phyloP scores from a whole-genome alignment of 2,113 vertebrate genomes.

The Bolborhynchus lineola region DNA sequence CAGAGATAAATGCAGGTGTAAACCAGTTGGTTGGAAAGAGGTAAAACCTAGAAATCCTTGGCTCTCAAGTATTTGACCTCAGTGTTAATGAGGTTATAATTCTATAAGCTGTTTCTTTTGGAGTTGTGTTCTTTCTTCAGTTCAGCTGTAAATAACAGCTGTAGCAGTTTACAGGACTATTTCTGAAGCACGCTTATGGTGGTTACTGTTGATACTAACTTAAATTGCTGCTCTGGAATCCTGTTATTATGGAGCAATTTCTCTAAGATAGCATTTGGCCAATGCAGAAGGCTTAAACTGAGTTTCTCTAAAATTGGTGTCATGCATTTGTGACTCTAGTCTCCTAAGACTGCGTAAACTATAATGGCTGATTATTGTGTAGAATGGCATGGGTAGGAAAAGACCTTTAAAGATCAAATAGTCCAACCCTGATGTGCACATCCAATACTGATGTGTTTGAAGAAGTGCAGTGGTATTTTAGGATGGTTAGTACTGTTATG shows the following conservation, averaged over 20 bases:
- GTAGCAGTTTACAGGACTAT: background rate
- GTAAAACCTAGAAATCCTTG: background rate
- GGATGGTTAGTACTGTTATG: background rate
- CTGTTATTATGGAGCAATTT: background rate
- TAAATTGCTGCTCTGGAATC: background rate
- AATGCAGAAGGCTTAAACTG: background rate
- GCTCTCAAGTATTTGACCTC: background rate
- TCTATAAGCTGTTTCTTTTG: background rate
- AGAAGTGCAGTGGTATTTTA: background rate
- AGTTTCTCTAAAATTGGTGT: background rate
- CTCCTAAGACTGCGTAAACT: background rate
- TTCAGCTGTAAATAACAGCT: background rate
- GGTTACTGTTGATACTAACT: background rate
- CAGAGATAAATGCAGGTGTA: background rate
- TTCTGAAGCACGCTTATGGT: background rate
- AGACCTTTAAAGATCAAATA: background rate
- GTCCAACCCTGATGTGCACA: accelerated
- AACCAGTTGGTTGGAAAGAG: background rate
- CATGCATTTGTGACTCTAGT: background rate
- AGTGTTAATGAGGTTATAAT: background rate
- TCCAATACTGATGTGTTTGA: background rate
- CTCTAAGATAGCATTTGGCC: background rate
- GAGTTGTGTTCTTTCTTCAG: background rate
- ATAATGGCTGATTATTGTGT: background rate
- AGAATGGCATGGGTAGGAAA: background rate